A percentile compares a stretch with the other conserved stretches of the same genome.
These are phyloP conservation scores for Sebastes minor DNA, from an alignment of 2,797 vertebrate species.

Conservation along the genomic window DNA sequence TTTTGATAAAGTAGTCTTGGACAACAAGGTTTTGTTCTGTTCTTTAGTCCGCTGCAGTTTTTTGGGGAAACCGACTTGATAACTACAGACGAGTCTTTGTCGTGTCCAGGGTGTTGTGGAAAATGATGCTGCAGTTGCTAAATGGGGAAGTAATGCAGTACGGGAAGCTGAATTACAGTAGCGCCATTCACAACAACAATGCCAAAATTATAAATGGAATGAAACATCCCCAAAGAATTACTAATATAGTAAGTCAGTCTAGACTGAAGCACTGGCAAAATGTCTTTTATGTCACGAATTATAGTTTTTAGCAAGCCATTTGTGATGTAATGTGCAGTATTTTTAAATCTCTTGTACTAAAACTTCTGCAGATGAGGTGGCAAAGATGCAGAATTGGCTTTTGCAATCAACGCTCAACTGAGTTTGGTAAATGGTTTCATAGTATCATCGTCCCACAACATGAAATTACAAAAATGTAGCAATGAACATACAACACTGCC, in stretches of 20 bases:
- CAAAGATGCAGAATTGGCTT: not conserved
- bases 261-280: not conserved
- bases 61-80: conserved; percentile 25
- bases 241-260: not conserved
- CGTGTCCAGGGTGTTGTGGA: conserved; percentile 38
- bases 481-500: not conserved
- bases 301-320: not conserved
- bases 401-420: not conserved
- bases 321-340: not conserved
- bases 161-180: not conserved
- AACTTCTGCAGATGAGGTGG: not conserved
- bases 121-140: conserved; percentile 19
- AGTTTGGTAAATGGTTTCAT: not conserved
- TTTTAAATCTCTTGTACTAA: not conserved
- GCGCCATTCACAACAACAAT: conserved; percentile 1
- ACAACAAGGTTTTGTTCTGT: conserved; percentile 66
- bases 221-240: too few relatives aligned
- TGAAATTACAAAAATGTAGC: not conserved
- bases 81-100: conserved; percentile 55
- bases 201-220: not conserved
- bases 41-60: conserved; percentile 50
- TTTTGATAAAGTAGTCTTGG: conserved; percentile 82
- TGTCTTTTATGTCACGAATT: not conserved
- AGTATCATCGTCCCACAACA: not conserved
- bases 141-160: not conserved